Evolutionary conservation across 2,888 invertebrate genomes (phyloP).

Genomic region (Cyclophora albipunctata): DNA sequence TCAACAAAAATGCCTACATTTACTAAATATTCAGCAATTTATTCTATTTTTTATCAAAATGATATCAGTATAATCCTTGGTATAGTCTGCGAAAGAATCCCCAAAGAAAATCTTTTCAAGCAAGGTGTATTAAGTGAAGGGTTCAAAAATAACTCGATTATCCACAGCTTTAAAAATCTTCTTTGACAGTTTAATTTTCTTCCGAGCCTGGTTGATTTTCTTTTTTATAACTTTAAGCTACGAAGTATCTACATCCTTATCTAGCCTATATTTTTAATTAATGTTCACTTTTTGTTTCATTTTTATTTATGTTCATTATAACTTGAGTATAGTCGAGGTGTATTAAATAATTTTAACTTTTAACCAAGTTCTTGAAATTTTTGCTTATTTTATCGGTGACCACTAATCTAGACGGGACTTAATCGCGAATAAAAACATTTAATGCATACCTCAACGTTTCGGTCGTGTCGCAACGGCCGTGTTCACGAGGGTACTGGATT

Average conservation of each 20-base stretch:
- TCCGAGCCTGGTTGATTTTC: constrained; percentile 29
- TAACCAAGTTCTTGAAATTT: too few relatives aligned
- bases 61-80: constrained; percentile 17
- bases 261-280: background rate
- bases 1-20: too few relatives aligned
- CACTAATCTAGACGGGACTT: too few relatives aligned
- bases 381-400: too few relatives aligned
- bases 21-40: too few relatives aligned
- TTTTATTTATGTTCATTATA: background rate
- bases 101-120: constrained; percentile 12
- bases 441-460: too few relatives aligned
- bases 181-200: constrained; percentile 41
- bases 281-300: background rate
- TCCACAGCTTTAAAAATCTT: constrained; percentile 35
- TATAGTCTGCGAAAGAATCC: constrained; percentile 11
- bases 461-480: too few relatives aligned
- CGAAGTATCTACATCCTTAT: background rate
- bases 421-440: too few relatives aligned
- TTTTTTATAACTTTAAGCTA: constrained; percentile 16
- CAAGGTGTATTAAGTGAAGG: constrained; percentile 27
- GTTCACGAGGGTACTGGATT: too few relatives aligned
- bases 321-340: background rate
- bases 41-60: constrained; percentile 8
- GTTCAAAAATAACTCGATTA: constrained; percentile 39
- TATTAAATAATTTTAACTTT: too few relatives aligned